Base-by-base conservation (phyloP, 2,888 invertebrate species). In the Scelioninae gen. 1 region DNA sequence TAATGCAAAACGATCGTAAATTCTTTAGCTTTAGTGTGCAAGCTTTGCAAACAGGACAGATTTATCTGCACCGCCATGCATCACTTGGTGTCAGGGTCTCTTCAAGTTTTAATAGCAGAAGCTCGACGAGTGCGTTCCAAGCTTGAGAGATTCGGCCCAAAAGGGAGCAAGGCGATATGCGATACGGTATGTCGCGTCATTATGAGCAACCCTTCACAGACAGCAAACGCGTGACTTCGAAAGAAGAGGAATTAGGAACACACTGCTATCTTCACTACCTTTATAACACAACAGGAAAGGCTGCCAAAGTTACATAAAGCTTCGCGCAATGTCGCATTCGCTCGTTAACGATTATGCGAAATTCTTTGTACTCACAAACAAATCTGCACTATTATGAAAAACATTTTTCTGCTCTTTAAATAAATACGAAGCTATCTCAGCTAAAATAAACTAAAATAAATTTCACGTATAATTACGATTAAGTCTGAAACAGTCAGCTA, bases 71-170 rank as follows among this genome's bases (percentile, higher is more conserved):
- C 13, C 49, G 51, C 43, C 31, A 51, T 68, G 15, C 53, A 68
- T 77, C 68, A 53, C 77, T 68, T 15, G 66, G n/a, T 53, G 60
- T 29, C 60, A 38, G 47, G 38, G 51, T 77, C 77, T 77, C 77
- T 62, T 62, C 77, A 77, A 69, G 53, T 77, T 77, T 77, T 77
- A 77, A 77, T 69, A 77, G 76, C 68, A 51, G 58, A 76, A 53
- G 68, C 76, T 68, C 34, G 60, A 53, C 60, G 51, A 68, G 53
- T 66, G 58, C 76, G 68, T 65, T 7, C 16, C 60, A 13, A 23
- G 23, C 45, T 65, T 10, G 55, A 49, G 75, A 58, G 66, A 65
- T 45, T 63, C 40, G 10, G 11, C 31, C 66, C 65, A 29, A 66
- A 66, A 65, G 66, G 34, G 49, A 58, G 66, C 58, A 23, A 49